Percentiles rank a stretch among this genome's conserved stretches.
Conservation (phyloP, 1,140 invertebrate genomes). For the Apocrypta bakeri region DNA sequence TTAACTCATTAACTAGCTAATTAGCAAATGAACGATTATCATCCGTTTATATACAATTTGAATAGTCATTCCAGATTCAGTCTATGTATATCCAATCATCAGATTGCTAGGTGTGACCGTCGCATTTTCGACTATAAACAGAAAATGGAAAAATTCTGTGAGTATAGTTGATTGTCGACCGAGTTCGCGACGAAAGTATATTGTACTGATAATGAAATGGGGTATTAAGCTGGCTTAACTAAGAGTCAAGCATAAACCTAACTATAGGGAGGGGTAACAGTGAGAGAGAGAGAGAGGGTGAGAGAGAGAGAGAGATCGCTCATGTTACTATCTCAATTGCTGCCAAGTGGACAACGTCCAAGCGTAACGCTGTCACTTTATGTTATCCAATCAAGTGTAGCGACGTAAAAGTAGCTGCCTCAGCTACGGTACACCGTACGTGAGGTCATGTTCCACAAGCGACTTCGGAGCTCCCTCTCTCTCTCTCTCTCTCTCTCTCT, state of each 20-base stretch:
- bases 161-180: too few species aligned
- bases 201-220: constrained; percentile 19
- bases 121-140: too few species aligned
- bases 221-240: background rate
- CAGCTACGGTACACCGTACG: constrained; percentile 60
- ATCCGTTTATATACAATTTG: background rate
- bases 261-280: too few species aligned
- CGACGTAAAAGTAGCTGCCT: constrained; percentile 62
- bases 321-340: constrained; percentile 54
- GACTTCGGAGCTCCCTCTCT: constrained; percentile 21
- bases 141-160: too few species aligned
- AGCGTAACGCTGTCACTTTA: constrained; percentile 61
- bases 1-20: constrained; percentile 54
- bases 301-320: background rate
- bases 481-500: background rate
- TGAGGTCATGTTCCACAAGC: constrained; percentile 52
- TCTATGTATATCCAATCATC: too few species aligned
- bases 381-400: constrained; percentile 61
- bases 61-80: background rate
- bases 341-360: constrained; percentile 61
- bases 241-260: background rate
- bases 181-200: too few species aligned
- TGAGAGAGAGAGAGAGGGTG: background rate
- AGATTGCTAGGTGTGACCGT: too few species aligned
- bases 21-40: constrained; percentile 48